phyloP scores from a whole-genome alignment of 2,797 vertebrate genomes.

The Lemur catta region DNA sequence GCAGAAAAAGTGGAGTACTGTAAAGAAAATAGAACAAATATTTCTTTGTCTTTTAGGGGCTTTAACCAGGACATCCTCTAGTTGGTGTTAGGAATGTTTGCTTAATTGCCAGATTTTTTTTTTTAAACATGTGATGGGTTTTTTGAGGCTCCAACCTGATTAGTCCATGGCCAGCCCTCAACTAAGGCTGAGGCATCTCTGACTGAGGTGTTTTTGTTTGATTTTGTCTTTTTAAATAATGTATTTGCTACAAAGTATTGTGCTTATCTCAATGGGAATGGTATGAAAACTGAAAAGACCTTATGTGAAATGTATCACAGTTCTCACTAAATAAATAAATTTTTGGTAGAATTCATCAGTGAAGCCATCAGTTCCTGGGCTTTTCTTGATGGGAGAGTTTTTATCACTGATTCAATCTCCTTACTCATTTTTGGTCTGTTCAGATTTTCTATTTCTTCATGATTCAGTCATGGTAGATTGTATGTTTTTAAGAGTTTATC shows the following conservation, averaged over 20 bases:
- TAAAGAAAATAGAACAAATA: conserved; percentile 85
- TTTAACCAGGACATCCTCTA: conserved; percentile 88
- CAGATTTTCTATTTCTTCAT: too few species aligned
- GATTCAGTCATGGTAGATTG: too few species aligned
- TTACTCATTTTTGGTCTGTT: too few species aligned
- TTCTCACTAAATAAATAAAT: conserved; percentile 67
- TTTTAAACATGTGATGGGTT: conserved; percentile 87
- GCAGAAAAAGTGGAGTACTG: conserved; percentile 86
- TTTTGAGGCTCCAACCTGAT: conserved; percentile 84
- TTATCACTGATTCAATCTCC: too few species aligned
- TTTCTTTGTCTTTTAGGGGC: conserved; percentile 89
- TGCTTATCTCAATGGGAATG: conserved; percentile 95
- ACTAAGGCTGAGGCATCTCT: conserved; percentile 65
- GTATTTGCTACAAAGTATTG: conserved; percentile 92
- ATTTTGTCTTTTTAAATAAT: conserved; percentile 84
- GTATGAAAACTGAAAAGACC: conserved; percentile 94
- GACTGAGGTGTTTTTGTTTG: conserved; percentile 68
- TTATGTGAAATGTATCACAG: conserved; percentile 98
- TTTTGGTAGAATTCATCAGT: too few species aligned
- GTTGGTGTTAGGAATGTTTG: conserved; percentile 90
- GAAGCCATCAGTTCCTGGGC: too few species aligned
- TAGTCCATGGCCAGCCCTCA: conserved; percentile 92
- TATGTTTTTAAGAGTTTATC: too few species aligned
- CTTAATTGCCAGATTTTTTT: conserved; percentile 88
- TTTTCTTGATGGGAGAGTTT: too few species aligned